Evolutionary conservation across 2,113 vertebrate species (phyloP).

Genomic region (Machaerirhynchus nigripectus): DNA sequence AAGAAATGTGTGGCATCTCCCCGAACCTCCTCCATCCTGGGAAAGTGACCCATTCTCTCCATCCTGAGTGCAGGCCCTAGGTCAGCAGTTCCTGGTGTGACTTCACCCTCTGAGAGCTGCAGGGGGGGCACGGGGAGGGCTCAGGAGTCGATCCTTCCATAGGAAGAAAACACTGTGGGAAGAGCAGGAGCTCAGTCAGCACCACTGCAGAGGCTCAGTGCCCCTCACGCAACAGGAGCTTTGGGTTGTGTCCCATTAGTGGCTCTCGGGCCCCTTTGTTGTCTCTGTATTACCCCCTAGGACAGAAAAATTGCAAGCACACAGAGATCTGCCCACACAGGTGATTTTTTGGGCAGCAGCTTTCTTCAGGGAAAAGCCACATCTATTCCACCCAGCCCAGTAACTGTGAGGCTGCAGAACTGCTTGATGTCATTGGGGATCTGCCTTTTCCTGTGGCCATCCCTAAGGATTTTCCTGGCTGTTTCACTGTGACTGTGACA

Average conservation of each 20-base stretch:
- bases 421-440: not conserved
- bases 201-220: not conserved
- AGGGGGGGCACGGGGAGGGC: not conserved
- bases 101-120: not conserved
- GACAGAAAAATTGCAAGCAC: fast-evolving
- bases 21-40: not conserved
- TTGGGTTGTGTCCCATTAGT: not conserved
- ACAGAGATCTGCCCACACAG: not conserved
- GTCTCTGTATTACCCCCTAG: fast-evolving
- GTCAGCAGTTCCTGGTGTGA: not conserved
- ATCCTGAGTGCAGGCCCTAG: not conserved
- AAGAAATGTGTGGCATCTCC: fast-evolving
- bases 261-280: not conserved
- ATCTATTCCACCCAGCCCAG: not conserved
- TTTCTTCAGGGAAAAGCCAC: not conserved
- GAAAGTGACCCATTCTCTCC: fast-evolving
- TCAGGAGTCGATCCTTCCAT: conserved; percentile 71
- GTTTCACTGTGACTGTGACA: not conserved
- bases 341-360: not conserved
- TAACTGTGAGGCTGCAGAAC: not conserved
- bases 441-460: not conserved
- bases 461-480: not conserved
- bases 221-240: not conserved
- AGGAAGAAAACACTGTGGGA: conserved; percentile 78
- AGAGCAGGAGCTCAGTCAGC: not conserved